Evolutionary conservation across 2,888 invertebrate species (phyloP), one percentile per base, ranked within the genome.

Genomic region (Reticulitermes lucifugus): DNA sequence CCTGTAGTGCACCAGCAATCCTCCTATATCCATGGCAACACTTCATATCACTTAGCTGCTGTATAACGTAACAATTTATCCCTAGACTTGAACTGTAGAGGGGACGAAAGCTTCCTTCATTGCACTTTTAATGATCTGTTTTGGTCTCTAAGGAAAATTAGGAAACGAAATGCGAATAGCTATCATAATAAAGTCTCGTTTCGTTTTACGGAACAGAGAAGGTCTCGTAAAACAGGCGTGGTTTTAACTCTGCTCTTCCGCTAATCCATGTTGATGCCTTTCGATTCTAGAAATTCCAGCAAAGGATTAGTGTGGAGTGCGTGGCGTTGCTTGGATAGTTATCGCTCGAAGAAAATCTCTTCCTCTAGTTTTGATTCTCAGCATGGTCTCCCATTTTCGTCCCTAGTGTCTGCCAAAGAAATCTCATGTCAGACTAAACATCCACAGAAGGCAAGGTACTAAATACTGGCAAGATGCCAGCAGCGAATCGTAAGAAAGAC

Each of bases 391-490:
- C 75, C 75, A 75, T 75, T 75, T 46, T 29, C 77, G 22, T 21
- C 77, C 21, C 22, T 35, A 77, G 22, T 77, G 46, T 77, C 77
- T 77, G 77, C 77, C 77, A 43, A 51, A 77, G 77, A 77, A 77
- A 77, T 77, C 77, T 77, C 51, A 35, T 77, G 22, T n/a, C 65
- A 65, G 7, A 65, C 25, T 25, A 1, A 2, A 18, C 46, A 55
- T 55, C 18, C 46, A 6, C 3, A 46, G 60, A 6, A 60, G 60
- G 21, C 60, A 60, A 60, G 60, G 14, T 46, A 60, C 60, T 18
- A n/a, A n/a, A 60, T 21, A 60, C n/a, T 25, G 65, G 65, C 14
- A 55, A n/a, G n/a, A 4, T 65, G 25, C 65, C 25, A 65, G 65
- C n/a, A 25, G 25, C 65, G 65, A 65, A 65, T 25, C 2, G 25